Percentiles rank a stretch among this genome's conserved stretches.
Evolutionary conservation across 2,888 invertebrate species (phyloP).

Genomic region (Agonopterix arenella): DNA sequence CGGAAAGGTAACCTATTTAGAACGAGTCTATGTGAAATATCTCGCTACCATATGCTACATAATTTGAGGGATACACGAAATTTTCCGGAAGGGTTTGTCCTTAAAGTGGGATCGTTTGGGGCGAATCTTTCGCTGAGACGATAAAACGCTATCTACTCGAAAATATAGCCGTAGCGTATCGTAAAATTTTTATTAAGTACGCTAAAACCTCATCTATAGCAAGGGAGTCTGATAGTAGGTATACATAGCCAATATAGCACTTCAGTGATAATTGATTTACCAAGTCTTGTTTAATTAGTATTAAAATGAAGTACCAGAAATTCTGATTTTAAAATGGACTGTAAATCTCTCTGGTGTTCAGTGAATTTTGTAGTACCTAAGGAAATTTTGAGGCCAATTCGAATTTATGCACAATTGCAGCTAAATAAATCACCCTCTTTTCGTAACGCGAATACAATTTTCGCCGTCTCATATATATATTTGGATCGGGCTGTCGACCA

Average conservation of each 20-base stretch:
- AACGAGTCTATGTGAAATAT: slow-evolving; percentile 50
- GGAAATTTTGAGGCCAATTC: no score
- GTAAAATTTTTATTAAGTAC: background rate
- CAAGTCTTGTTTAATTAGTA: no score
- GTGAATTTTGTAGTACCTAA: no score
- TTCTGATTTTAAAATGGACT: no score
- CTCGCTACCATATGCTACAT: slow-evolving; percentile 46
- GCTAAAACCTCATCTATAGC: background rate
- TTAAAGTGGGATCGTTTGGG: slow-evolving; percentile 16
- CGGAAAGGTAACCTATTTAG: slow-evolving; percentile 61
- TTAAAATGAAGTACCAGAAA: no score
- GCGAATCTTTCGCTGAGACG: slow-evolving; percentile 19
- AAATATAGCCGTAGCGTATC: slow-evolving; percentile 1
- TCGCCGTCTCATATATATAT: slow-evolving; percentile 50
- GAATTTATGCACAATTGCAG: no score
- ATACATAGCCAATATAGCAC: no score
- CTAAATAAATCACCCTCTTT: slow-evolving; percentile 6
- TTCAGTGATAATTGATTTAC: no score
- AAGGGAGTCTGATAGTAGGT: no score
- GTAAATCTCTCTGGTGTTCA: no score
- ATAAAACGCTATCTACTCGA: slow-evolving; percentile 6
- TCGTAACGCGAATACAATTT: slow-evolving; percentile 37
- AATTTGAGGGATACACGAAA: slow-evolving; percentile 42
- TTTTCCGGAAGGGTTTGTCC: slow-evolving; percentile 18
- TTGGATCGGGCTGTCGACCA: slow-evolving; percentile 55